phyloP scores from a whole-genome alignment of 1,140 invertebrate species.

The Anoplophora glabripennis region DNA sequence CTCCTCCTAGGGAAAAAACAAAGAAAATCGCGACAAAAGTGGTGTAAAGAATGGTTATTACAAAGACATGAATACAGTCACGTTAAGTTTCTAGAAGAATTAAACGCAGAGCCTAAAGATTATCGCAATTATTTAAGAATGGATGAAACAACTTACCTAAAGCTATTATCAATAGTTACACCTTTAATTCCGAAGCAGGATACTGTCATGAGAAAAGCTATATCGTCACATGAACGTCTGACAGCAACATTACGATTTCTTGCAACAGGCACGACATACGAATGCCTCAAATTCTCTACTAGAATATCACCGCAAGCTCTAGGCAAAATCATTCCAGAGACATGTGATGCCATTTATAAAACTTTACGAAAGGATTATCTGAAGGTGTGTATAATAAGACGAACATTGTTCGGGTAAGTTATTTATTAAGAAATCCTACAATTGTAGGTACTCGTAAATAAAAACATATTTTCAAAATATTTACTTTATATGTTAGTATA shows the following conservation, averaged over 20 bases:
- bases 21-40: no score
- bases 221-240: constrained; percentile 10
- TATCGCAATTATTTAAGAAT: no score
- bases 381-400: not conserved
- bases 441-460: no score
- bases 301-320: constrained; percentile 1
- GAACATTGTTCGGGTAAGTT: no score
- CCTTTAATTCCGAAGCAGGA: constrained; percentile 6
- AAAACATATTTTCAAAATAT: no score
- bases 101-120: no score
- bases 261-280: not conserved
- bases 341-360: constrained; percentile 11
- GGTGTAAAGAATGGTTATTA: no score
- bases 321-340: not conserved
- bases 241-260: not conserved
- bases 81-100: no score
- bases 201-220: constrained; percentile 3
- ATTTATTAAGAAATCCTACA: no score
- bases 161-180: constrained; percentile 4
- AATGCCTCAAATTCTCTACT: not conserved
- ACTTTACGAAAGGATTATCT: not conserved
- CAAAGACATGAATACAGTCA: no score
- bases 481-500: no score
- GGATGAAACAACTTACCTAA: constrained; percentile 8
- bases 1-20: no score